Evolutionary conservation across 1,140 invertebrate species (phyloP), one percentile per base, ranked within the genome.

Genomic region (Rhagoletis pomonella): DNA sequence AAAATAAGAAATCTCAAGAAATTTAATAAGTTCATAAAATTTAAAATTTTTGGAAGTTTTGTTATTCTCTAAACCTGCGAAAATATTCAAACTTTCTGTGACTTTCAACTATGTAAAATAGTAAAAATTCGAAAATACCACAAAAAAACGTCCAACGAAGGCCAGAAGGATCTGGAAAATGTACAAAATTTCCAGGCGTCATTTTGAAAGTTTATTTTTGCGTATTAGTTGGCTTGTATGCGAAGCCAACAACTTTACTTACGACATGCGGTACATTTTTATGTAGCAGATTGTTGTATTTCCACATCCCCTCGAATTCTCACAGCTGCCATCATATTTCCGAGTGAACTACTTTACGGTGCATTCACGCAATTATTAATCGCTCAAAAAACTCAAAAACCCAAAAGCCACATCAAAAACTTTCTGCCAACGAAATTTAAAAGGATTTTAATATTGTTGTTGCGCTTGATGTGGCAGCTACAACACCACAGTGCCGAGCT

Each of bases 301-400:
- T 67, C 19, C 29, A 29, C 64, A 39, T 67, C 39, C 64, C 50
- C 64, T 84, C 0, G 50, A 5, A 44, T 84, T 84, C 44, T 84
- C 55, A 17, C 59, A 6, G 55, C 59, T 85, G 84, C n/a, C 59
- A 85, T 19, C 59, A 59, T 85, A 59, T 55, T 85, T 73, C 69
- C 69, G 47, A 73, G 69, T 50, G 69, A 73, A 42, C 42, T 73
- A 73, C 69, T 73, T 73, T 73, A 42, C 69, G 69, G 42, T 14
- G 69, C 69, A 73, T 73, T 47, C 69, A 50, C 69, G 69, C 69
- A 39, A 73, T 29, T 73, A 73, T 73, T 73, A 73, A 73, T 73
- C 60, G 60, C 60, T 62, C 2, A 73, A 73, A 73, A 73, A 73
- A 73, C 47, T 12, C 47, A 19, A 29, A 65, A 58, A 59, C 50